phyloP scores from a whole-genome alignment of 2,888 invertebrate species.

The Xiphydria camelus region DNA sequence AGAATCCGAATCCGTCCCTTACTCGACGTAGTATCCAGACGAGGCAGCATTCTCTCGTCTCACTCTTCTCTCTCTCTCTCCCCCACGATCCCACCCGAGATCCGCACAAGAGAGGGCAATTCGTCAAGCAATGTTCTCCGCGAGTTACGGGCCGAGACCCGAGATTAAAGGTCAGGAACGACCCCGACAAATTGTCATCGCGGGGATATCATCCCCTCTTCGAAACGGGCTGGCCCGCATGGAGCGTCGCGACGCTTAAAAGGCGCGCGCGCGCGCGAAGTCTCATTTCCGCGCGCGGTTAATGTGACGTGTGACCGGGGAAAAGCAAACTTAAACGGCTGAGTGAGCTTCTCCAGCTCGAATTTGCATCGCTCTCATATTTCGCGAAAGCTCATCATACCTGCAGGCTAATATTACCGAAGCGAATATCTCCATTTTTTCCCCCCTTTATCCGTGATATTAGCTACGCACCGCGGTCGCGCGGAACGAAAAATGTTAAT shows the following conservation, averaged over 20 bases:
- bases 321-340: background rate
- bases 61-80: constrained; percentile 10
- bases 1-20: constrained; percentile 1
- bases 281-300: background rate
- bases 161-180: constrained; percentile 11
- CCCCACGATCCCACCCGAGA: constrained; percentile 8
- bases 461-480: constrained; percentile 35
- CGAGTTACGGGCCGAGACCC: constrained; percentile 7
- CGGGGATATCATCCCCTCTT: background rate
- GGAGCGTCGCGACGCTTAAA: background rate
- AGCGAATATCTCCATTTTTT: constrained; percentile 28
- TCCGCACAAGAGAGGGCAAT: constrained; percentile 5
- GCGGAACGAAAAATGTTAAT: constrained; percentile 46
- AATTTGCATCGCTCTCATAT: background rate
- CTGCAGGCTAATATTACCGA: constrained; percentile 33
- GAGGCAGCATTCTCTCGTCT: constrained; percentile 2
- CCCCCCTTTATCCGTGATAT: constrained; percentile 24
- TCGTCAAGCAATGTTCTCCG: constrained; percentile 11
- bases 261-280: background rate
- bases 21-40: too few relatives aligned
- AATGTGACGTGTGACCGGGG: background rate
- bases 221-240: too few relatives aligned
- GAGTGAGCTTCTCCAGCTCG: too few relatives aligned
- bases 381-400: constrained; percentile 37
- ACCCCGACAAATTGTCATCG: constrained; percentile 12